Conservation (phyloP, 2,113 vertebrate species). For the Craseonycteris thonglongyai region DNA sequence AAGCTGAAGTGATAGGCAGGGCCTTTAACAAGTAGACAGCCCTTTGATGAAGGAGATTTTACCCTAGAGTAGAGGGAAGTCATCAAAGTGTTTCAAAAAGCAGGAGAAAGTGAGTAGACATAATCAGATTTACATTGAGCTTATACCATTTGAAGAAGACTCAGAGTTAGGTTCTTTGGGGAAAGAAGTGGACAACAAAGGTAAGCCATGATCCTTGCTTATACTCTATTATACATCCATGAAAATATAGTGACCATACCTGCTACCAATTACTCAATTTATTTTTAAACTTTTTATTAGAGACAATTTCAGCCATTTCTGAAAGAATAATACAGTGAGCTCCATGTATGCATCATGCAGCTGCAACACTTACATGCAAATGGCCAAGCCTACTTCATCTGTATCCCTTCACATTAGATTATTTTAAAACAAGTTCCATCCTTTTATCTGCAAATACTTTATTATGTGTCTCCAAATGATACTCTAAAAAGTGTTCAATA, state of each 20-base stretch:
- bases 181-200: background rate
- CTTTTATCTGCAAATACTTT: background rate
- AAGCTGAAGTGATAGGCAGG: background rate
- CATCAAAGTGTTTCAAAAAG: background rate
- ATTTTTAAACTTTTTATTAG: background rate
- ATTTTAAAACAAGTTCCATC: background rate
- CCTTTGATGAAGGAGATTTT: background rate
- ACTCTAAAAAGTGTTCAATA: background rate
- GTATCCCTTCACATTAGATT: background rate
- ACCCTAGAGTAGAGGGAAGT: background rate
- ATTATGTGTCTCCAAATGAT: background rate
- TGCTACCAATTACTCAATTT: background rate
- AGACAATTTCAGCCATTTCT: constrained; percentile 9
- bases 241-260: background rate
- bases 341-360: background rate
- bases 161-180: background rate
- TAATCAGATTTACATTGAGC: background rate
- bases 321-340: background rate
- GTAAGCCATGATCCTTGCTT: background rate
- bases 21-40: background rate
- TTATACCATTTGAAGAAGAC: background rate
- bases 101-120: background rate
- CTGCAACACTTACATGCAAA: background rate
- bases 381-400: background rate
- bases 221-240: background rate